Base-by-base conservation (phyloP, 2,113 vertebrate genomes). In the Chamaetylas fuelleborni region DNA sequence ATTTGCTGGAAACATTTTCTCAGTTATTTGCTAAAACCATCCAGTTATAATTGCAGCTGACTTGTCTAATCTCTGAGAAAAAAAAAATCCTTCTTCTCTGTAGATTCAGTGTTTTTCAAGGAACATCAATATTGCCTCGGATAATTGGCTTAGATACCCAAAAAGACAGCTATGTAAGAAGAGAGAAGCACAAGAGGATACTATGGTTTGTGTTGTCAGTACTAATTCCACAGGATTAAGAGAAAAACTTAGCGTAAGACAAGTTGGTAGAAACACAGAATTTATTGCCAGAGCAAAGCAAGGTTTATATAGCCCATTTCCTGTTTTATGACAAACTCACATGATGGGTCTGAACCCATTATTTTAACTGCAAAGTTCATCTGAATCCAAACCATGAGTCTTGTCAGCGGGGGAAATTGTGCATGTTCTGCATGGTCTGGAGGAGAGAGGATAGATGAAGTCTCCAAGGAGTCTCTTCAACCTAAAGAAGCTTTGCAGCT, bases 401-500 rank as follows among this genome's bases (percentile, higher is more conserved):
- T 61, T 61, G 20, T 61, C 61, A 74, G 65, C 0, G 0, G 51
- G 1, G 6, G 12, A 11, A 45, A 11, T 6, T 45, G 33, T 62
- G 33, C 1, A 0, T 53, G 42, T 66, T 51, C 57, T 24, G 8
- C 25, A 18, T 38, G 47, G 10, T 12, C 42, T 78, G 65, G 14
- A 47, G 56, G 28, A 85, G 16, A 61, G 34, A 61, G 19, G 23
- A 58, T 45, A 65, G 81, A 81, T 28, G 19, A 60, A 65, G 8
- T 36, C 64, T 81, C 42, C 28, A 38, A 29, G 15, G 43, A 34
- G 20, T 42, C 33, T 62, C 42, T 91, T 81, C 42, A 23, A 25
- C 45, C 48, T 57, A 48, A 25, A 2, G 3, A 53, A 70, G 42
- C n/a, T 86, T 53, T 89, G 34, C 26, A 58, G 20, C 18, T 65